Percentiles rank a stretch among this genome's conserved stretches.
phyloP scores from a whole-genome alignment of 2,113 vertebrate species.

The Coptodon bakossiorum region DNA sequence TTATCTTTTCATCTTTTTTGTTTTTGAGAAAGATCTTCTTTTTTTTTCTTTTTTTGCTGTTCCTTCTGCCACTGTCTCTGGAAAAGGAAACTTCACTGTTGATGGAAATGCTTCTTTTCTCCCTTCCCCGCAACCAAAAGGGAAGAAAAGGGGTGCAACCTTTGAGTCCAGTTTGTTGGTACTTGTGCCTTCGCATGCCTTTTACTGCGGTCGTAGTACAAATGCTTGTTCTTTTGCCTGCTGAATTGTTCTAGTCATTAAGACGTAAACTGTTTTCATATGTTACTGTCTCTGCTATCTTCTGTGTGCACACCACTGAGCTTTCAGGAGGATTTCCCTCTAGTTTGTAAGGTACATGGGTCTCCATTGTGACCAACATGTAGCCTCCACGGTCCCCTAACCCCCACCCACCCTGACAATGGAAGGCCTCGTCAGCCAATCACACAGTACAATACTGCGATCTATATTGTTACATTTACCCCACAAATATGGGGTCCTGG shows the following conservation, averaged over 20 bases:
- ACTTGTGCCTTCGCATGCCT: slow-evolving; percentile 72
- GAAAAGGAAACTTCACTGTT: slow-evolving; percentile 72
- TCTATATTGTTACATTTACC: slow-evolving; percentile 53
- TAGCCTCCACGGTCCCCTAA: slow-evolving; percentile 39
- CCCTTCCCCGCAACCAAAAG: slow-evolving; percentile 3
- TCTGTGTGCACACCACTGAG: slow-evolving; percentile 44
- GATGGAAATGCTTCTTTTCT: slow-evolving; percentile 40
- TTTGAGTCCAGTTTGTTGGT: slow-evolving; percentile 60
- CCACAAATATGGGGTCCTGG: slow-evolving; percentile 22
- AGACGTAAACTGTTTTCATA: slow-evolving; percentile 54
- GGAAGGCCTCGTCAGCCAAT: slow-evolving; percentile 31
- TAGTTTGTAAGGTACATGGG: slow-evolving; percentile 39
- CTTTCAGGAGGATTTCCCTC: slow-evolving; percentile 17
- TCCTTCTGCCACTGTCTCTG: slow-evolving; percentile 52
- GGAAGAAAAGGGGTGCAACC: slow-evolving; percentile 38
- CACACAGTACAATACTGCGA: slow-evolving; percentile 48
- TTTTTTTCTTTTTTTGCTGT: slow-evolving; percentile 43
- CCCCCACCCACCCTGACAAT: slow-evolving; percentile 18
- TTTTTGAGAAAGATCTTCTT: background rate
- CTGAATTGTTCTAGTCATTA: slow-evolving; percentile 65
- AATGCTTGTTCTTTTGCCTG: slow-evolving; percentile 69
- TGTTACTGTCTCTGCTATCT: slow-evolving; percentile 45
- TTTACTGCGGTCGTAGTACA: slow-evolving; percentile 54
- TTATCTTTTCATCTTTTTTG: background rate
- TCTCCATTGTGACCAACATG: slow-evolving; percentile 47